Percentiles rank a stretch among this genome's conserved stretches.
These are phyloP conservation scores for Eupithecia insigniata DNA, from an alignment of 2,888 invertebrate genomes.

Conservation along the genomic window DNA sequence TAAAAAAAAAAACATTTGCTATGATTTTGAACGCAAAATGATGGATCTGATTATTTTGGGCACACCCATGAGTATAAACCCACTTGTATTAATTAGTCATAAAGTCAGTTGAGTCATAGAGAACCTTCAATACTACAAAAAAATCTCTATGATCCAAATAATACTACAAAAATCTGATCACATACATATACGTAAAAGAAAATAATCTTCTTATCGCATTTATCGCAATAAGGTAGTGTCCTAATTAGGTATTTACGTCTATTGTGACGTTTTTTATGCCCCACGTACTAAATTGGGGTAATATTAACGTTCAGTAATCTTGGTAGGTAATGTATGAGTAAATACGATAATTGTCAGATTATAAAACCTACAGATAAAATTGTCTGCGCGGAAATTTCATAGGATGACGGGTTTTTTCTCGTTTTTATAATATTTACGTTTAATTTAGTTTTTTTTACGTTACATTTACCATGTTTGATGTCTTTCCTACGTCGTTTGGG, in stretches of 20 bases:
- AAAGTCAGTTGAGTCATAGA: no score
- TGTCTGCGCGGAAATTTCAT: not conserved
- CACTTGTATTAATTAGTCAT: no score
- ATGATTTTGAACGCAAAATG: not conserved
- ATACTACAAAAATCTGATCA: not conserved
- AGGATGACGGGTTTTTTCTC: not conserved
- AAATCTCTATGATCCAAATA: no score
- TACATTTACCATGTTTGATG: not conserved
- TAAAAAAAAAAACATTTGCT: no score
- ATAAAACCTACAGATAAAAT: slow-evolving; percentile 21
- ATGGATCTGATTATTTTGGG: not conserved
- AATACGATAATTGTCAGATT: slow-evolving; percentile 16
- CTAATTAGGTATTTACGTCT: slow-evolving; percentile 2
- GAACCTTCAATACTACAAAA: no score
- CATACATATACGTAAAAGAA: not conserved
- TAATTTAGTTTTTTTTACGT: not conserved
- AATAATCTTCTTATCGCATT: not conserved
- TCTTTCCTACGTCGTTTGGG: not conserved
- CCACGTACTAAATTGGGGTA: not conserved
- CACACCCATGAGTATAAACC: not conserved
- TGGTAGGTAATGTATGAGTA: slow-evolving; percentile 1
- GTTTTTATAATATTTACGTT: not conserved
- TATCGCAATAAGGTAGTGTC: not conserved
- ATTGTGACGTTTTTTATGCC: not conserved
- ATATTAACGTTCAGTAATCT: slow-evolving; percentile 18